Percentiles rank a stretch among this genome's conserved stretches.
These are phyloP conservation scores for Graptemys geographica DNA, from an alignment of 2,797 vertebrate species.

Conservation along the genomic window DNA sequence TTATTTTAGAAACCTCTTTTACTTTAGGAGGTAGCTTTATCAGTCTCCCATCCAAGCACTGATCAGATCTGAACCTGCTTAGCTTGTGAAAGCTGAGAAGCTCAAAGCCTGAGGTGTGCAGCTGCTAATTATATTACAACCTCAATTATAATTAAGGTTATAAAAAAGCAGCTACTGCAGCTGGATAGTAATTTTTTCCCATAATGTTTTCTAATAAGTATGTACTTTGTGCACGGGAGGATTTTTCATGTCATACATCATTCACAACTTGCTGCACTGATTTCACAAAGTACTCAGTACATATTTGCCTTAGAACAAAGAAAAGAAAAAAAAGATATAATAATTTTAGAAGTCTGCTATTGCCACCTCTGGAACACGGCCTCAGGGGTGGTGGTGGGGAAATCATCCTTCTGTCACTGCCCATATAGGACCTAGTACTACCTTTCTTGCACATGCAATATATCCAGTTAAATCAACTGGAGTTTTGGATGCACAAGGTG, in stretches of 20 bases:
- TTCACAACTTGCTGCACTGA: background rate
- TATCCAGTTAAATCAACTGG: rapidly evolving
- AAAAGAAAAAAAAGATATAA: background rate
- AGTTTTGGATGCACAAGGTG: background rate
- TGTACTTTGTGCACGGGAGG: constrained; percentile 10
- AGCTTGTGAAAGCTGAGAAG: constrained; percentile 6
- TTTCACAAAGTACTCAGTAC: background rate
- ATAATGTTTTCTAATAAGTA: background rate
- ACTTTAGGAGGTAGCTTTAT: constrained; percentile 51
- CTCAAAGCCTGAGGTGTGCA: background rate
- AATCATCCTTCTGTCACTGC: background rate
- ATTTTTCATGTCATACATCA: background rate
- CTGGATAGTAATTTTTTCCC: background rate
- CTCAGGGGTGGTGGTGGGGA: background rate
- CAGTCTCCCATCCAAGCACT: constrained; percentile 27
- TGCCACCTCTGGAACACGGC: background rate
- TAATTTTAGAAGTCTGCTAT: background rate
- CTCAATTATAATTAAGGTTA: constrained; percentile 2
- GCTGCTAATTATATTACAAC: background rate
- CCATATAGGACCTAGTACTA: background rate
- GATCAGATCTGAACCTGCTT: background rate
- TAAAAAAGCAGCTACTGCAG: constrained; percentile 11
- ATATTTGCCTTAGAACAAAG: background rate
- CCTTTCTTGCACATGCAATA: background rate
- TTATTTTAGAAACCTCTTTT: constrained; percentile 17